A percentile compares a stretch with the other conserved stretches of the same genome.
Evolutionary conservation across 2,888 invertebrate genomes (phyloP).

Genomic region (Sesia bembeciformis): DNA sequence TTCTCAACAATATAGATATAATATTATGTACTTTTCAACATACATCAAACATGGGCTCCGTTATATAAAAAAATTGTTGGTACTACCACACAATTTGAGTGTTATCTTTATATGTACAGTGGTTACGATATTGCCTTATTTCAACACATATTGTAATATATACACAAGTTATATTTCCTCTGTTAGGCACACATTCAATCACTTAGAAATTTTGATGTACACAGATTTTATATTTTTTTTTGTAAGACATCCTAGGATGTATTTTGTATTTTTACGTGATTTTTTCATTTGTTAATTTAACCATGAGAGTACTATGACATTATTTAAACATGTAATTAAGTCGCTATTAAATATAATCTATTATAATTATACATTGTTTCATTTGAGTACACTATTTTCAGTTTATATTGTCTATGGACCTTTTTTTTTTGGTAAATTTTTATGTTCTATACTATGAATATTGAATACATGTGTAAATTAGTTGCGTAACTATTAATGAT

Average conservation of each 20-base stretch:
- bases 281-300: neutral
- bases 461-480: neutral
- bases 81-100: conserved; percentile 11
- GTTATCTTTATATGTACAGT: neutral
- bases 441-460: conserved; percentile 16
- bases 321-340: too few relatives aligned
- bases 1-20: conserved; percentile 62
- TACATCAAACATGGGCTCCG: conserved; percentile 39
- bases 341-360: too few relatives aligned
- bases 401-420: conserved; percentile 8
- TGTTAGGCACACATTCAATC: conserved; percentile 28
- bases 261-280: neutral
- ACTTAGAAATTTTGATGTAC: conserved; percentile 8
- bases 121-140: neutral
- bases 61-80: conserved; percentile 32
- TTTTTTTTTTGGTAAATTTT: conserved; percentile 18
- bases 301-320: too few relatives aligned
- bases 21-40: conserved; percentile 32
- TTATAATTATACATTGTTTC: too few relatives aligned
- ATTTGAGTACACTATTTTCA: neutral
- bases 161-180: conserved; percentile 2
- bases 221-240: neutral
- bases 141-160: neutral
- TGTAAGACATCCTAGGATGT: neutral
- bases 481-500: neutral